Evolutionary conservation across 2,888 invertebrate species (phyloP).

Genomic region (Orthonychiurus folsomi): DNA sequence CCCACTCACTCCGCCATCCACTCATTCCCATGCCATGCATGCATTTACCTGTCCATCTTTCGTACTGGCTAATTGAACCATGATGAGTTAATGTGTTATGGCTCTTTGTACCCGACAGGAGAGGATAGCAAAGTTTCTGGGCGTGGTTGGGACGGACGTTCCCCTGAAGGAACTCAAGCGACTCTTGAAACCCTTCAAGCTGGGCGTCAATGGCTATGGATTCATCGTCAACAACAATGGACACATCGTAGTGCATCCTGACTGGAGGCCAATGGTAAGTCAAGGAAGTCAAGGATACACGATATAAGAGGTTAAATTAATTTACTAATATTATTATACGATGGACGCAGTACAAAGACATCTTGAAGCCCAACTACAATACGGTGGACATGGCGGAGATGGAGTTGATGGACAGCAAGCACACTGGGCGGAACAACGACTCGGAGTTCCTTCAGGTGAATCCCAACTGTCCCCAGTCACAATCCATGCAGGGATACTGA

Average conservation of each 20-base stretch:
- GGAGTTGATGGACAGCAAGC: slow-evolving; percentile 70
- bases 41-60: too few relatives aligned
- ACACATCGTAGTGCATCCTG: slow-evolving; percentile 88
- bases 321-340: neutral
- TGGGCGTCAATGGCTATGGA: slow-evolving; percentile 90
- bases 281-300: neutral
- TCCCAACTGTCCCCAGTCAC: slow-evolving; percentile 13
- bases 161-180: slow-evolving; percentile 91
- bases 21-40: too few relatives aligned
- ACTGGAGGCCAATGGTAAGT: slow-evolving; percentile 82
- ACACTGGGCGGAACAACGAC: slow-evolving; percentile 65
- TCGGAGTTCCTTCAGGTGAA: slow-evolving; percentile 61
- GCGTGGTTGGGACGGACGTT: slow-evolving; percentile 94
- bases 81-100: too few relatives aligned
- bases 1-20: too few relatives aligned
- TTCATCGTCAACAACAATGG: slow-evolving; percentile 96
- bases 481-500: neutral
- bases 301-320: too few relatives aligned
- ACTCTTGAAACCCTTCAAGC: slow-evolving; percentile 84
- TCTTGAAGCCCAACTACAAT: slow-evolving; percentile 90
- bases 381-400: slow-evolving; percentile 93
- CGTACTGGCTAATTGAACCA: too few relatives aligned
- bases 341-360: slow-evolving; percentile 53
- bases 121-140: slow-evolving; percentile 82
- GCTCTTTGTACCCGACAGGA: slow-evolving; percentile 51